phyloP scores from a whole-genome alignment of 2,113 vertebrate genomes.

The Pterocles burchelli region DNA sequence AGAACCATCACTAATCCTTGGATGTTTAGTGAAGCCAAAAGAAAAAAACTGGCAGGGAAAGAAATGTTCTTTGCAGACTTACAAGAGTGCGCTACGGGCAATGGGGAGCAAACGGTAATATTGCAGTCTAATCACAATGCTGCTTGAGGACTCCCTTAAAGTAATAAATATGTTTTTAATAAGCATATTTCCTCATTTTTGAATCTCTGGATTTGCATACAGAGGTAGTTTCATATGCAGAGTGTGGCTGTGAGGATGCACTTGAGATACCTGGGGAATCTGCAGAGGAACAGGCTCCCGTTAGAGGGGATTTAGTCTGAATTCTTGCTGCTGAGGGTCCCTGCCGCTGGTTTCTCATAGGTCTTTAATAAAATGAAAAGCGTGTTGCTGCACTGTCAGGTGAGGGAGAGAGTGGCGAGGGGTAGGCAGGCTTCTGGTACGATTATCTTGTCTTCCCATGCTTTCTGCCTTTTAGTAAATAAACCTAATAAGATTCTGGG shows the following conservation, averaged over 20 bases:
- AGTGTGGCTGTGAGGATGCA: neutral
- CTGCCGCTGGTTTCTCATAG: neutral
- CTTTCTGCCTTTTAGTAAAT: slow-evolving; percentile 63
- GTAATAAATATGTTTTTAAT: slow-evolving; percentile 51
- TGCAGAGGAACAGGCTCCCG: neutral
- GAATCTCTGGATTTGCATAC: neutral
- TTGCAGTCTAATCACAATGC: neutral
- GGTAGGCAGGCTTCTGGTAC: neutral
- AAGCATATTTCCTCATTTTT: neutral
- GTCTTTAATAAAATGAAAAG: neutral
- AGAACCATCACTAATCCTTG: neutral
- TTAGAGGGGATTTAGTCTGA: neutral
- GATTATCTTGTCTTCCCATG: neutral
- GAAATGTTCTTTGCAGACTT: neutral
- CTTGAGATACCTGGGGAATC: neutral
- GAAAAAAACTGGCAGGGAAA: neutral
- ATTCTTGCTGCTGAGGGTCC: neutral
- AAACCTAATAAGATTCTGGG: slow-evolving; percentile 58
- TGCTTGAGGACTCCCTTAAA: slow-evolving; percentile 18
- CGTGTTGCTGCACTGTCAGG: neutral
- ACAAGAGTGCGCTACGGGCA: neutral
- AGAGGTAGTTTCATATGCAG: neutral
- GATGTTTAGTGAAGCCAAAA: neutral
- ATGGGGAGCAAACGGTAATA: neutral
- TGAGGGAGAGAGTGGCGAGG: neutral